A percentile compares a stretch with the other conserved stretches of the same genome.
Evolutionary conservation across 2,888 invertebrate genomes (phyloP).

Genomic region (Chymomyza amoena): DNA sequence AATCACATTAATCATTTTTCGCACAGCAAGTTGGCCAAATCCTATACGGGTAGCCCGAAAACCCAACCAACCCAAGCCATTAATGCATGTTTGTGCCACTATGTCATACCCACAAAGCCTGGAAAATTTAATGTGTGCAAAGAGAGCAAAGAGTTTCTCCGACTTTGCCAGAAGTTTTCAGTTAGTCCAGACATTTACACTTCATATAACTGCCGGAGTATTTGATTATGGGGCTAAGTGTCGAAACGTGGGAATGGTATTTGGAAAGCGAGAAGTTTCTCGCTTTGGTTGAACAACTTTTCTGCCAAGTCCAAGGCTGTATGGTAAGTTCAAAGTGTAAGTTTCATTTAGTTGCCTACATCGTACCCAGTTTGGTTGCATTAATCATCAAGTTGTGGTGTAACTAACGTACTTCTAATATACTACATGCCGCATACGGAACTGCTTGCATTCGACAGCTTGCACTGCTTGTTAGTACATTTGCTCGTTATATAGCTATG

Average conservation of each 20-base stretch:
- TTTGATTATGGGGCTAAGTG: conserved; percentile 40
- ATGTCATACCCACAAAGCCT: too few relatives aligned
- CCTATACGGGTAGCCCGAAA: too few relatives aligned
- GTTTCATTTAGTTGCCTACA: not conserved
- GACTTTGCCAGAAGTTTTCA: too few relatives aligned
- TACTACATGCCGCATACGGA: conserved; percentile 24
- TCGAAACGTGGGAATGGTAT: too few relatives aligned
- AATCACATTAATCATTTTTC: conserved; percentile 69
- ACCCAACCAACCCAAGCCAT: too few relatives aligned
- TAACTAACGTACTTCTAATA: conserved; percentile 34
- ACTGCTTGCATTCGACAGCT: conserved; percentile 31
- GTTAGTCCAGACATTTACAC: too few relatives aligned
- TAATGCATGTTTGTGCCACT: too few relatives aligned
- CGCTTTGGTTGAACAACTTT: not conserved
- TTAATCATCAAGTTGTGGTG: conserved; percentile 55
- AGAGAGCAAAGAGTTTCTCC: too few relatives aligned
- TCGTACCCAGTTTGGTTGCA: conserved; percentile 43
- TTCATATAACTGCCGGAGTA: conserved; percentile 9
- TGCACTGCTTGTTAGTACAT: conserved; percentile 14
- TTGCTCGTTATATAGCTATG: too few relatives aligned
- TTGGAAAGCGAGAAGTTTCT: too few relatives aligned
- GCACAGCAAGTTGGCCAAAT: conserved; percentile 25
- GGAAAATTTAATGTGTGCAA: too few relatives aligned
- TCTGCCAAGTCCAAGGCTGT: not conserved
- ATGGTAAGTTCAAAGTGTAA: not conserved